Conservation (phyloP, 37 sponge, comb jelly and placozoan genomes). For the Ephydatia muelleri region DNA sequence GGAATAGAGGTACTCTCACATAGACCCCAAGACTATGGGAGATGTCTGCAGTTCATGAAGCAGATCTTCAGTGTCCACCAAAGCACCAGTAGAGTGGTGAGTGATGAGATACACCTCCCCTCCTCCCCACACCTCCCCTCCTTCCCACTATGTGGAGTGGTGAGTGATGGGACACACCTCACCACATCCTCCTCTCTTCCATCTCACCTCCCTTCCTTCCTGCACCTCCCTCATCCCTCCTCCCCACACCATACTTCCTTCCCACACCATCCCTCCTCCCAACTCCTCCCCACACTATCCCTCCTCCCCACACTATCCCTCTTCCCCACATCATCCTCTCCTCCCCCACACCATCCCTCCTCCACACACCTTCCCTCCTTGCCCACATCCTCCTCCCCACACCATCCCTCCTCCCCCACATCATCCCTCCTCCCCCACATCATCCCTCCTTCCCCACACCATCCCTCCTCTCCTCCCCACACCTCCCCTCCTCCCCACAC, state of each 20-base stretch:
- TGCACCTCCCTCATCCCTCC: too few relatives aligned
- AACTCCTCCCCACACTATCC: neutral
- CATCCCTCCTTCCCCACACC: too few relatives aligned
- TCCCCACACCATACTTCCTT: too few relatives aligned
- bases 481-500: neutral
- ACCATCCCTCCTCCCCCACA: too few relatives aligned
- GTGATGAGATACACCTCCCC: too few relatives aligned
- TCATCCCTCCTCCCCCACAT: too few relatives aligned
- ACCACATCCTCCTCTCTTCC: neutral
- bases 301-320: neutral
- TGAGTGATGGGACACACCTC: neutral
- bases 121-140: too few relatives aligned
- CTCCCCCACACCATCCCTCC: neutral
- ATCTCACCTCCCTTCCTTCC: too few relatives aligned
- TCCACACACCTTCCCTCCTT: neutral
- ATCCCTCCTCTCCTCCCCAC: neutral
- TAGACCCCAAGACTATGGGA: neutral
- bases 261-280: neutral
- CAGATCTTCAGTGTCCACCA: neutral
- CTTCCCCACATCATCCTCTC: neutral
- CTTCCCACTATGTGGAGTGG: neutral
- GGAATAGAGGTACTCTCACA: slow-evolving; percentile 34
- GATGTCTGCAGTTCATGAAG: slow-evolving; percentile 28
- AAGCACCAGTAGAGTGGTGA: too few relatives aligned
- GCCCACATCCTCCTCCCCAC: too few relatives aligned